Evolutionary conservation across 1,140 invertebrate species (phyloP).

Genomic region (Drosophila rufa): DNA sequence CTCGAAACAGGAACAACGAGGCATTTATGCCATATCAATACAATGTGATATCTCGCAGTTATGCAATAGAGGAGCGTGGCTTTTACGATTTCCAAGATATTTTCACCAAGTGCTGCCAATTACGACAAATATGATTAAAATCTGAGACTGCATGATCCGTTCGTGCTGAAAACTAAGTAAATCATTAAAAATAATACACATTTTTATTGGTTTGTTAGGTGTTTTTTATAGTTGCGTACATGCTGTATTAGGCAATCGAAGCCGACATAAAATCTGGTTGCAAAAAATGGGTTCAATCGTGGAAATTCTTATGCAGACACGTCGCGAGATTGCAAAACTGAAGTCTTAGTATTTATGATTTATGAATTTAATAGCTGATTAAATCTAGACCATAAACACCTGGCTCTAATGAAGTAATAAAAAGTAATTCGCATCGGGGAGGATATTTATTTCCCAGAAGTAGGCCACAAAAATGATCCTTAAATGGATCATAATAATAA

Average conservation of each 20-base stretch:
- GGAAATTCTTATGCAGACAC: slow-evolving; percentile 6
- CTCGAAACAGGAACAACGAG: slow-evolving; percentile 38
- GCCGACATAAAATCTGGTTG: not conserved
- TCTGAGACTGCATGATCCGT: slow-evolving; percentile 9
- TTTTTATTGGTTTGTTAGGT: slow-evolving; percentile 6
- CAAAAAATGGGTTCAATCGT: slow-evolving; percentile 12
- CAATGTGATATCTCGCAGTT: slow-evolving; percentile 35
- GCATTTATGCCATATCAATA: slow-evolving; percentile 41
- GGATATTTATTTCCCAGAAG: not conserved
- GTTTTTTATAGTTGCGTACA: not conserved
- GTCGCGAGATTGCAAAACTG: not conserved
- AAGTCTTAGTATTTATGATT: slow-evolving; percentile 1
- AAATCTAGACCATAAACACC: not conserved
- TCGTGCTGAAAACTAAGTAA: slow-evolving; percentile 1
- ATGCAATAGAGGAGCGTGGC: slow-evolving; percentile 25
- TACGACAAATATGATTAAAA: slow-evolving; percentile 24
- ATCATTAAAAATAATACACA: slow-evolving; percentile 6
- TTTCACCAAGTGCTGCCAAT: slow-evolving; percentile 33
- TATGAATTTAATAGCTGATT: slow-evolving; percentile 2
- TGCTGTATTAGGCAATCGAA: slow-evolving; percentile 6
- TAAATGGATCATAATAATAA: too few species aligned
- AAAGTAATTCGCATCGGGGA: not conserved
- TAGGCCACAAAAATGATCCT: not conserved
- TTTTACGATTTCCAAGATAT: slow-evolving; percentile 49
- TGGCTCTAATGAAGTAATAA: not conserved